Conservation (phyloP, 2,113 vertebrate species). For the Sinosuthora webbiana region DNA sequence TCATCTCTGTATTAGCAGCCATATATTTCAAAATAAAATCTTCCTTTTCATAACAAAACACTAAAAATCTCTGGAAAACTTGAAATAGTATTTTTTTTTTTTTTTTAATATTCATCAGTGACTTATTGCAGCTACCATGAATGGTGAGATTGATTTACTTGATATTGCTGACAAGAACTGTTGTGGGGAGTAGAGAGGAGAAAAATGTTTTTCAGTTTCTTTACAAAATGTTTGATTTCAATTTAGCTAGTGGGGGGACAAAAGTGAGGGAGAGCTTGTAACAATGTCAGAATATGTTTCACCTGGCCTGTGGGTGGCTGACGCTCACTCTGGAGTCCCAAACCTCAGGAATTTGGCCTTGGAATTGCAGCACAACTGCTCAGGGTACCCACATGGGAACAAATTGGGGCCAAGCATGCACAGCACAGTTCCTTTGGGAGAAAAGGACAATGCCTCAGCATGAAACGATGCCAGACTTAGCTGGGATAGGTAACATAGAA, state of each 20-base stretch:
- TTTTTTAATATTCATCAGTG: not conserved
- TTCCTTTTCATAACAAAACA: not conserved
- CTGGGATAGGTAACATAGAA: not conserved
- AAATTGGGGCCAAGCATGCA: not conserved
- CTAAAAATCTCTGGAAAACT: not conserved
- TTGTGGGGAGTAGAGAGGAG: rapidly evolving
- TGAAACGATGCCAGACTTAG: not conserved
- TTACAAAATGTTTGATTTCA: not conserved
- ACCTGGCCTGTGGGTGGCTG: not conserved
- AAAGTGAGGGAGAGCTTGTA: not conserved
- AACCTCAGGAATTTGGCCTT: not conserved
- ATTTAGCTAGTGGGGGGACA: not conserved
- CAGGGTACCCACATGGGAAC: not conserved
- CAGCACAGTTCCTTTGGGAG: not conserved
- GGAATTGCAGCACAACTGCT: not conserved
- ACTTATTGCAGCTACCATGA: not conserved
- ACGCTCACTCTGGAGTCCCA: rapidly evolving
- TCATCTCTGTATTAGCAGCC: not conserved
- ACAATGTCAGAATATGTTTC: not conserved
- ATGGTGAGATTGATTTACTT: not conserved
- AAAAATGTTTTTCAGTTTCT: not conserved
- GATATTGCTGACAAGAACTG: not conserved
- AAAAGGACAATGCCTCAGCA: not conserved
- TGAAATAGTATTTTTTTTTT: not conserved
- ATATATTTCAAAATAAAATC: not conserved